These are phyloP conservation scores for Nephrotoma appendiculata DNA, from an alignment of 2,888 invertebrate genomes.

Conservation along the genomic window DNA sequence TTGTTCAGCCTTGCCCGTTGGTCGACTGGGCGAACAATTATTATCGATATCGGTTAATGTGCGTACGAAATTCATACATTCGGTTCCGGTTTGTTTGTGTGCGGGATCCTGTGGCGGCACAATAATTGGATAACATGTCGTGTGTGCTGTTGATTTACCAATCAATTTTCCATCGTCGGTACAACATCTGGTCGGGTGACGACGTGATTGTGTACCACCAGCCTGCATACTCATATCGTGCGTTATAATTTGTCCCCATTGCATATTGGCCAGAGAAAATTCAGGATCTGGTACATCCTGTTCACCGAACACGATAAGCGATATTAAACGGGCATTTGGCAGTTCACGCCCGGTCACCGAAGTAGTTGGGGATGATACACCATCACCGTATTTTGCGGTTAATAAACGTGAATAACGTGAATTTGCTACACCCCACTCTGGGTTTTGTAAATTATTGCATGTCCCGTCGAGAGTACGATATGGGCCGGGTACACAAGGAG, in stretches of 20 bases:
- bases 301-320: slow-evolving; percentile 55
- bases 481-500: slow-evolving; percentile 23
- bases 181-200: slow-evolving; percentile 46
- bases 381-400: slow-evolving; percentile 35
- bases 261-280: slow-evolving; percentile 56
- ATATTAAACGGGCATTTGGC: slow-evolving; percentile 56
- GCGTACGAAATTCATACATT: slow-evolving; percentile 49
- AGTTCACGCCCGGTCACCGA: slow-evolving; percentile 48
- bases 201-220: slow-evolving; percentile 53
- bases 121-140: slow-evolving; percentile 38
- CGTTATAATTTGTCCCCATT: slow-evolving; percentile 46
- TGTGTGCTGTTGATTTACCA: slow-evolving; percentile 28
- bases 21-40: slow-evolving; percentile 37
- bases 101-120: slow-evolving; percentile 40
- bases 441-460: slow-evolving; percentile 80
- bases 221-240: slow-evolving; percentile 40
- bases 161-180: slow-evolving; percentile 40
- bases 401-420: slow-evolving; percentile 38
- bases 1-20: slow-evolving; percentile 46
- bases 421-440: slow-evolving; percentile 67
- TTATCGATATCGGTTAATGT: slow-evolving; percentile 47
- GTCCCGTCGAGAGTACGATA: slow-evolving; percentile 81
- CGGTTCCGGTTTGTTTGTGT: slow-evolving; percentile 32
- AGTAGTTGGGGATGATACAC: slow-evolving; percentile 40
- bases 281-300: slow-evolving; percentile 51